phyloP scores from a whole-genome alignment of 2,888 invertebrate genomes.

The Bembecia ichneumoniformis region DNA sequence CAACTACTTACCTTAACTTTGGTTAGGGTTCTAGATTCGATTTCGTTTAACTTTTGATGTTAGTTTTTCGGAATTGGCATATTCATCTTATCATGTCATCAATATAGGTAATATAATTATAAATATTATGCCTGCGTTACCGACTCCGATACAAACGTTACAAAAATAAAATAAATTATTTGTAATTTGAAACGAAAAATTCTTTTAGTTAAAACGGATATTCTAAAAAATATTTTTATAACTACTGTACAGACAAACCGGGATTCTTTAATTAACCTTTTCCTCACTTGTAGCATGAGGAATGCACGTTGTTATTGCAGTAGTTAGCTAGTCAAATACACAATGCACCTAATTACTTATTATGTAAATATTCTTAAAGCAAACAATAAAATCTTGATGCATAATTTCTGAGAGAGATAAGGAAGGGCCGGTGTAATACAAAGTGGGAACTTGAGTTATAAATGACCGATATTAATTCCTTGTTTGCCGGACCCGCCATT shows the following conservation, averaged over 20 bases:
- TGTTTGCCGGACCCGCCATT: slow-evolving; percentile 51
- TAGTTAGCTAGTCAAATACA: slow-evolving; percentile 1
- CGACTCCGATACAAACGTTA: no score
- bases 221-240: no score
- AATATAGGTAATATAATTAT: no score
- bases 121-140: no score
- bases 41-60: no score
- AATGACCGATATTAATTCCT: slow-evolving; percentile 62
- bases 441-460: slow-evolving; percentile 53
- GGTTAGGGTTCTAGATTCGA: no score
- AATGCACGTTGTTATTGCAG: slow-evolving; percentile 4
- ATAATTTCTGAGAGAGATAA: slow-evolving; percentile 45
- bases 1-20: no score
- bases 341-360: slow-evolving; percentile 21
- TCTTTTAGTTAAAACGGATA: no score
- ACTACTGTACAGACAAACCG: neutral
- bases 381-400: slow-evolving; percentile 53
- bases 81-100: no score
- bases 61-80: no score
- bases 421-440: slow-evolving; percentile 38
- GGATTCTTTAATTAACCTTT: neutral
- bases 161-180: no score
- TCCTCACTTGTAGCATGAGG: neutral
- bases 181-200: no score
- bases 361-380: slow-evolving; percentile 32